Evolutionary conservation across 1,140 invertebrate genomes (phyloP).

Genomic region (Spodoptera litura): DNA sequence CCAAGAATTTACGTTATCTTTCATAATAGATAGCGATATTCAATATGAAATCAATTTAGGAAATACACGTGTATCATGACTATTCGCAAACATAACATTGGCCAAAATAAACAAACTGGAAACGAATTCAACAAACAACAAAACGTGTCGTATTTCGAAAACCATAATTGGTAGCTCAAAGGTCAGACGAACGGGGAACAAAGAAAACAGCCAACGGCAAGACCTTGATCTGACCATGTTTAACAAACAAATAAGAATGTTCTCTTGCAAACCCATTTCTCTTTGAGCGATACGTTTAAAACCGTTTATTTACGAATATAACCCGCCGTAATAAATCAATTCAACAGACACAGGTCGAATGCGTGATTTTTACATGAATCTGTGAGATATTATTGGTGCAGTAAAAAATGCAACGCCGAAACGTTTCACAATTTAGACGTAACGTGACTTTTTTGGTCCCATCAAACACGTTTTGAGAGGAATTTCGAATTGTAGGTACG

Average conservation of each 20-base stretch:
- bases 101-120: not conserved
- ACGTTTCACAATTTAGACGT: constrained; percentile 27
- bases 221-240: constrained; percentile 33
- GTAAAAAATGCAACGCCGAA: constrained; percentile 26
- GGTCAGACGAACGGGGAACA: constrained; percentile 4
- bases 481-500: not conserved
- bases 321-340: constrained; percentile 26
- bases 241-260: constrained; percentile 27
- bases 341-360: constrained; percentile 16
- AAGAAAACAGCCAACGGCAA: constrained; percentile 38
- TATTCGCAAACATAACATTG: not conserved
- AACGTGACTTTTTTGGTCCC: not conserved
- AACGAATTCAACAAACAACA: not conserved
- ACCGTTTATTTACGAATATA: constrained; percentile 27
- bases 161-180: constrained; percentile 17
- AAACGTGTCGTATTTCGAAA: not conserved
- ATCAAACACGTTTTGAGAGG: not conserved
- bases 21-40: too few species aligned
- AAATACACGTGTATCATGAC: not conserved
- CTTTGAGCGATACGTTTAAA: constrained; percentile 35
- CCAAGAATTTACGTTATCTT: too few species aligned
- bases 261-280: constrained; percentile 13
- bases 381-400: constrained; percentile 31
- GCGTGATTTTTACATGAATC: constrained; percentile 24
- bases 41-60: too few species aligned